Base-by-base conservation (phyloP, 2,888 invertebrate species). In the Nipponacmea schrenckii region DNA sequence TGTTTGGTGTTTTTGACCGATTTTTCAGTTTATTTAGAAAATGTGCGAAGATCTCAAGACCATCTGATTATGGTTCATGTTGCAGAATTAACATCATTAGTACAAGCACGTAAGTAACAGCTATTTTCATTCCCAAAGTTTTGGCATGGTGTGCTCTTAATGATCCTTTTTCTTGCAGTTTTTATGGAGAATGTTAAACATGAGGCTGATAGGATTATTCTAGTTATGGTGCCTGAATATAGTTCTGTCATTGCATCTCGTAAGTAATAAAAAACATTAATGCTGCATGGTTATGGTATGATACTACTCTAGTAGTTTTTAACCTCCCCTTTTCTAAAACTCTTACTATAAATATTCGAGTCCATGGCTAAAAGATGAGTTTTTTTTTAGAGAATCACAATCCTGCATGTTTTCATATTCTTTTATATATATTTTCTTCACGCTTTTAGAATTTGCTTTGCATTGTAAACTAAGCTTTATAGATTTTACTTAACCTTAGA, bases 171-270 rank as follows among this genome's bases (percentile, higher is more conserved):
- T 71, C 15, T 75, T 74, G 7, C 76, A 79, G 79, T 77, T 74
- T 79, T 77, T 62, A 65, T 65, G 24, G 46, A 68, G 14, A 71
- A 79, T 62, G 68, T 70, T n/a, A 68, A 68, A 44, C 50, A 71
- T 17, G 64, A 71, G 17, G 74, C 63, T 2, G 79, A 79, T 70
- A 62, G 71, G n/a, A 67, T 79, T 14, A 68, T 76, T 31, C 62
- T 80, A 12, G 76, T 80, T 5, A 77, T 79, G 69, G 77, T 79
- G 4, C 78, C 80, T 20, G 80, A 80, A 62, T 76, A 75, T 46
- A 69, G 74, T n/a, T 73, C 77, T 45, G 62, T 79, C n/a, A 74
- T 78, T 24, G 76, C 77, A 71, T 77, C 80, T 45, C 77, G 80
- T 79, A 69, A 78, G 80, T 76, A 68, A 64, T 62, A 39, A 27